Evolutionary conservation across 2,797 vertebrate species (phyloP).

Genomic region (Parambassis ranga): DNA sequence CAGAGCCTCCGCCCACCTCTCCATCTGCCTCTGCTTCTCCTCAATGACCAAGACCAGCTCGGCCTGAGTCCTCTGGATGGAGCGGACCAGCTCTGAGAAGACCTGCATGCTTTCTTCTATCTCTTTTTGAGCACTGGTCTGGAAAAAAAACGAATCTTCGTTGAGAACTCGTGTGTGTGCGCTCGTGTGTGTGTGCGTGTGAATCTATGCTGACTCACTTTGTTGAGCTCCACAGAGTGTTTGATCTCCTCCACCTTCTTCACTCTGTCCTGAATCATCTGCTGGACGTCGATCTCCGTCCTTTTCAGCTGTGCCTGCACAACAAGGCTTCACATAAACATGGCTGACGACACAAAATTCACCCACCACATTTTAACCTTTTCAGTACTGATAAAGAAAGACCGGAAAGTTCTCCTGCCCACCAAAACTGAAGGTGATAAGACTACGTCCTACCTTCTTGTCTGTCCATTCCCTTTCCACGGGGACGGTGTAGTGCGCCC

Average conservation of each 20-base stretch:
- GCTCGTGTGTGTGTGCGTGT: neutral
- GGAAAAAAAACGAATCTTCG: neutral
- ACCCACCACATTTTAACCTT: too few species aligned
- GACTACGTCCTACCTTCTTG: constrained; percentile 78
- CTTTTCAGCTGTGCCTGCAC: constrained; percentile 76
- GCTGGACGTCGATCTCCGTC: constrained; percentile 78
- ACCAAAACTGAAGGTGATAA: too few species aligned
- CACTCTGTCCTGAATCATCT: constrained; percentile 81
- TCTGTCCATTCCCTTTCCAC: constrained; percentile 82
- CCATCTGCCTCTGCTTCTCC: constrained; percentile 75
- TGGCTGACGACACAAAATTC: neutral
- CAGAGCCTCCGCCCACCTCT: constrained; percentile 67
- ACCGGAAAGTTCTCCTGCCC: too few species aligned
- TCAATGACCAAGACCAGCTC: constrained; percentile 72
- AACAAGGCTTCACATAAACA: neutral
- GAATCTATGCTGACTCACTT: constrained; percentile 59
- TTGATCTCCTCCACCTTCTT: constrained; percentile 80
- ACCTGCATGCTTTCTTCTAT: constrained; percentile 75
- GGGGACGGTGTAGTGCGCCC: constrained; percentile 81
- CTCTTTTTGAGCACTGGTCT: constrained; percentile 76
- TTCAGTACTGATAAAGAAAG: too few species aligned
- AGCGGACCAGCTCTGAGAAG: constrained; percentile 75
- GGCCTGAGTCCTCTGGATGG: constrained; percentile 76
- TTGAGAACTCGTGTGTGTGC: neutral
- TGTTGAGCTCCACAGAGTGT: constrained; percentile 73